Evolutionary conservation across 2,113 vertebrate genomes (phyloP).

Genomic region (Aythya baeri): DNA sequence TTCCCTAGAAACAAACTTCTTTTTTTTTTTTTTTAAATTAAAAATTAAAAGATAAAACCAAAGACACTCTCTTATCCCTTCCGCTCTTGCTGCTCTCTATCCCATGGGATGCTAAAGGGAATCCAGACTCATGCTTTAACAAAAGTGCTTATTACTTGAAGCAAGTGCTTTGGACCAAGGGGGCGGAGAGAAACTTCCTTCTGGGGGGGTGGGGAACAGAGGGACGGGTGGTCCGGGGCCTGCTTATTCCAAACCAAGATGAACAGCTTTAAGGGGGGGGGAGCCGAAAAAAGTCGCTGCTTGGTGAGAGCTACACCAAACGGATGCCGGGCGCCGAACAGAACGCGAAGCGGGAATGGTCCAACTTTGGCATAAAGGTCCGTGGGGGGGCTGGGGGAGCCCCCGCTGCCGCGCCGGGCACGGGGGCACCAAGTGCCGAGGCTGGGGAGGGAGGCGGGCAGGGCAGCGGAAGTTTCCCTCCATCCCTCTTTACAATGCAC

Average conservation of each 20-base stretch:
- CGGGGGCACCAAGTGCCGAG: not conserved
- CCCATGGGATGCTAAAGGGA: constrained; percentile 71
- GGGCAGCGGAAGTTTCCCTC: constrained; percentile 71
- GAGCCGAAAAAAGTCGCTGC: not conserved
- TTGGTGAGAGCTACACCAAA: not conserved
- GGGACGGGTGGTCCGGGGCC: not conserved
- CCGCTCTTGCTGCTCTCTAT: constrained; percentile 16
- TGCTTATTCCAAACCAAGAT: not conserved
- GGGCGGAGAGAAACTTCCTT: constrained; percentile 78
- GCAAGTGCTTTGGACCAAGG: constrained; percentile 93
- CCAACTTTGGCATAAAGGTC: constrained; percentile 42
- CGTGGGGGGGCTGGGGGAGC: not conserved
- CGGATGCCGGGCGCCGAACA: not conserved
- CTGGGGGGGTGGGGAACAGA: not conserved
- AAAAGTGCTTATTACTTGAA: constrained; percentile 94
- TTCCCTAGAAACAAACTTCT: constrained; percentile 52
- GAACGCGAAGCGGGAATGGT: not conserved
- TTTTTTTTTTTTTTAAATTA: not conserved
- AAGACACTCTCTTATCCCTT: constrained; percentile 59
- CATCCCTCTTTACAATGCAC: constrained; percentile 76
- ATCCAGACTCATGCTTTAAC: constrained; percentile 77
- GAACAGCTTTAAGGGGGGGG: not conserved
- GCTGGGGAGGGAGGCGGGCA: not conserved
- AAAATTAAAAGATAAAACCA: constrained; percentile 67
- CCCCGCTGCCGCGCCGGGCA: constrained; percentile 10